Conservation (phyloP, 92 coral and sea anemone genomes). For the Parazoanthus darwini region DNA sequence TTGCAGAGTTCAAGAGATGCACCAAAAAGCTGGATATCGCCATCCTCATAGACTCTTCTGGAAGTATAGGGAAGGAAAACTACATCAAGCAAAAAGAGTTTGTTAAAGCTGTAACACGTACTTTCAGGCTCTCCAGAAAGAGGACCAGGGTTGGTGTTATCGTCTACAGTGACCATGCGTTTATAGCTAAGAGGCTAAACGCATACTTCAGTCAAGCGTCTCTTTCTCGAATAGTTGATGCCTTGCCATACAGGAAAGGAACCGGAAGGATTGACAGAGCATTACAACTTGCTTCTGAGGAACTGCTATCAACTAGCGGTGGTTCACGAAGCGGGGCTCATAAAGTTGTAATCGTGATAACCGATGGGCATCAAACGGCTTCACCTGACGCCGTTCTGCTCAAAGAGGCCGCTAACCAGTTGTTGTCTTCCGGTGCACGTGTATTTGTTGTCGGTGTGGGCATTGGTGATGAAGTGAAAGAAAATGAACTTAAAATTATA, state of each 20-base stretch:
- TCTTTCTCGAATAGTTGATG: conserved; percentile 58
- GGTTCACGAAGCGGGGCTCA: conserved; percentile 61
- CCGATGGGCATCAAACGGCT: conserved; percentile 54
- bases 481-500: not conserved
- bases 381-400: conserved; percentile 54
- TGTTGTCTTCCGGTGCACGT: conserved; percentile 61
- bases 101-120: conserved; percentile 58
- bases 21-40: conserved; percentile 58
- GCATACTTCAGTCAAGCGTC: conserved; percentile 50
- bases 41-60: conserved; percentile 71
- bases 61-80: conserved; percentile 54
- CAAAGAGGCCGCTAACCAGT: conserved; percentile 52
- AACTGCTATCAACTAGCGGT: conserved; percentile 44
- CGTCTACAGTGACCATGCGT: conserved; percentile 51
- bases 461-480: not conserved
- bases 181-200: conserved; percentile 49
- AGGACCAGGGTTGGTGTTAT: conserved; percentile 56
- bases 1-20: conserved; percentile 54
- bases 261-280: conserved; percentile 58
- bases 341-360: conserved; percentile 66
- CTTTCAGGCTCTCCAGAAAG: conserved; percentile 54
- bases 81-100: conserved; percentile 71
- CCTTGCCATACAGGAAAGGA: conserved; percentile 56
- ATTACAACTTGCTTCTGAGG: conserved; percentile 51
- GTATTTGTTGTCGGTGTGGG: conserved; percentile 68